phyloP scores from a whole-genome alignment of 2,888 invertebrate species.

The Drosophila testacea region DNA sequence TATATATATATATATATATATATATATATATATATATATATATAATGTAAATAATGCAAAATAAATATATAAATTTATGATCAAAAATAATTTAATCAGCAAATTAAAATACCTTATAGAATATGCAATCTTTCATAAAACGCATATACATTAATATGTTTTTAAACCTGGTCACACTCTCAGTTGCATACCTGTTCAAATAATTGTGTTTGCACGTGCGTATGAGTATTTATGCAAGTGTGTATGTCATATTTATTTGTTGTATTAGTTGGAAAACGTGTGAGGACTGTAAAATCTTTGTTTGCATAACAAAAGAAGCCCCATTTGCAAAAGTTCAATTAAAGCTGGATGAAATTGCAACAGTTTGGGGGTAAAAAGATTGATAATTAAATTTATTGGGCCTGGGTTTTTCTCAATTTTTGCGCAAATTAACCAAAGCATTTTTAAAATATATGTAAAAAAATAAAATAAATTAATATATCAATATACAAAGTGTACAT shows the following conservation, averaged over 20 bases:
- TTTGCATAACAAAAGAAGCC: constrained; percentile 34
- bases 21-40: not conserved
- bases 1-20: no score
- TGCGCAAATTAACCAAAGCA: constrained; percentile 69
- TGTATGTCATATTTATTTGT: constrained; percentile 17
- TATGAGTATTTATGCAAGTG: not conserved
- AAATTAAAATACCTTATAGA: no score
- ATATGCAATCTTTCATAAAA: no score
- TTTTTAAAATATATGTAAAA: constrained; percentile 42
- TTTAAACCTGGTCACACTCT: not conserved
- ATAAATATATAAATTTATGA: no score
- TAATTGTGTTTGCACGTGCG: constrained; percentile 18
- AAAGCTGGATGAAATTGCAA: constrained; percentile 24
- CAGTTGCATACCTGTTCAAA: constrained; percentile 12
- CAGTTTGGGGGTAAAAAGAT: not conserved
- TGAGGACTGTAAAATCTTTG: constrained; percentile 42
- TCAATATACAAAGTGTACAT: constrained; percentile 75
- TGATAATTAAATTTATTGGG: constrained; percentile 51
- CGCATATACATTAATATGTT: no score
- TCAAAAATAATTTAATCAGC: no score
- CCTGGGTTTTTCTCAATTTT: constrained; percentile 72
- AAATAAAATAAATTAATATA: constrained; percentile 73
- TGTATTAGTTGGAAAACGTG: constrained; percentile 31
- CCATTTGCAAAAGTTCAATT: not conserved
- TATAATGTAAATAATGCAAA: not conserved